Evolutionary conservation across 2,888 invertebrate species (phyloP).

Genomic region (Aspidiotus destructor): DNA sequence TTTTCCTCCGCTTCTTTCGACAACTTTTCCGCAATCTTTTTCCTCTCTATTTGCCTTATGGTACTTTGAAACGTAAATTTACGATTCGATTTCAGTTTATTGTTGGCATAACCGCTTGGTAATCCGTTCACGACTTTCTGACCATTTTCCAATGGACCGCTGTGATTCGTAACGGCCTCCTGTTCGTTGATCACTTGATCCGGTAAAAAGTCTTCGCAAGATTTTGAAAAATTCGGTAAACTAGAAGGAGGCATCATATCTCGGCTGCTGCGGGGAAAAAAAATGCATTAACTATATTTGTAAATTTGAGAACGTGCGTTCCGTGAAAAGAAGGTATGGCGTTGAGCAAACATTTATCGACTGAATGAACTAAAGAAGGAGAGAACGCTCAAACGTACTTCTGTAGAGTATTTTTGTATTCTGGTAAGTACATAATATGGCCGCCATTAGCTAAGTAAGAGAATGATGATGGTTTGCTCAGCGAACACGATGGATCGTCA

Average conservation of each 20-base stretch:
- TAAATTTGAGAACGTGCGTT: too few relatives aligned
- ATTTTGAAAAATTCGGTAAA: conserved; percentile 42
- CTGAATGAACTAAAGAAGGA: too few relatives aligned
- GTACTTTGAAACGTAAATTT: conserved; percentile 74
- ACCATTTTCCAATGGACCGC: conserved; percentile 7
- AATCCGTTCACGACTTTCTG: conserved; percentile 17
- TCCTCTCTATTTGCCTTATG: conserved; percentile 67
- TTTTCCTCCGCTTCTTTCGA: conserved; percentile 66
- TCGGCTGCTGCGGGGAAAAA: too few relatives aligned
- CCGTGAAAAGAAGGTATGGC: too few relatives aligned
- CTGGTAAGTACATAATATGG: conserved; percentile 71
- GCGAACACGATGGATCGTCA: conserved; percentile 39
- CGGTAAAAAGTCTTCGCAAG: conserved; percentile 43
- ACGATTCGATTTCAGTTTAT: conserved; percentile 27
- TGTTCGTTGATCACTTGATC: conserved; percentile 29
- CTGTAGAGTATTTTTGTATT: conserved; percentile 37
- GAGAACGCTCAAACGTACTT: not conserved
- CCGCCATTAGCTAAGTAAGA: conserved; percentile 56
- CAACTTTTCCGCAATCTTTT: conserved; percentile 61
- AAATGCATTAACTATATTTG: too few relatives aligned
- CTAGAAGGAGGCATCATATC: not conserved
- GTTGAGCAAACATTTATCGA: too few relatives aligned
- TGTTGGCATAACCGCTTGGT: not conserved
- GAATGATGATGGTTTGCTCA: conserved; percentile 44
- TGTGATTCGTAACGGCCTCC: conserved; percentile 16